phyloP scores from a whole-genome alignment of 2,888 invertebrate species.

The Aleiodes leptofemur region DNA sequence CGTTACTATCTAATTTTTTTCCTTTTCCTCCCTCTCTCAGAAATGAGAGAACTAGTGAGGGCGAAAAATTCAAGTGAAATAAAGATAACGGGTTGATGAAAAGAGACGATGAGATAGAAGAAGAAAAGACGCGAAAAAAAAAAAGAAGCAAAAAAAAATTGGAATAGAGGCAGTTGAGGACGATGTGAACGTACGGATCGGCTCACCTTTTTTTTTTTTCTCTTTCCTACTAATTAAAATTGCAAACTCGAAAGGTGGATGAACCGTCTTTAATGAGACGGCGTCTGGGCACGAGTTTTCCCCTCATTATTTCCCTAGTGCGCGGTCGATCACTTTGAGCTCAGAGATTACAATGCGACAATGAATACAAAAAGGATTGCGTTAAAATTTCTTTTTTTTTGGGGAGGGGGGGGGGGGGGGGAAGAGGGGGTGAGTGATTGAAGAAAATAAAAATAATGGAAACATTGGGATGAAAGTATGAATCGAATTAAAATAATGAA shows the following conservation, averaged over 20 bases:
- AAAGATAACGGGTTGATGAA: conserved; percentile 29
- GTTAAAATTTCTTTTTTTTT: not conserved
- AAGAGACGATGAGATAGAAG: not conserved
- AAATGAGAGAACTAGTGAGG: conserved; percentile 9
- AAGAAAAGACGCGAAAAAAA: not conserved
- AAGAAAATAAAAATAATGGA: conserved; percentile 8
- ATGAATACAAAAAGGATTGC: conserved; percentile 1
- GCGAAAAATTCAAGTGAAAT: conserved; percentile 27
- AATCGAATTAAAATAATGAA: not conserved
- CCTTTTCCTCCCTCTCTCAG: not conserved
- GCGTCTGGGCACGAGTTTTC: conserved; percentile 58
- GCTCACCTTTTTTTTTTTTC: not conserved
- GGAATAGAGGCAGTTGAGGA: conserved; percentile 31
- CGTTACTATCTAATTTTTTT: not conserved
- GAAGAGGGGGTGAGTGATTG: not conserved
- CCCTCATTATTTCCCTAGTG: conserved; percentile 58
- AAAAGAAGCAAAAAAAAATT: not conserved
- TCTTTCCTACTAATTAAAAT: conserved; percentile 67
- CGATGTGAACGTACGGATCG: conserved; percentile 34
- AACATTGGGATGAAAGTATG: not conserved
- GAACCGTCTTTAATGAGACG: conserved; percentile 64
- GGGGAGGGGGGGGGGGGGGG: too few species aligned
- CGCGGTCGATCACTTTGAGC: conserved; percentile 34
- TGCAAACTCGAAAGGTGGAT: conserved; percentile 63
- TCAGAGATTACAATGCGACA: conserved; percentile 31